Conservation (phyloP, 2,797 vertebrate species). For the Novumbra hubbsi region DNA sequence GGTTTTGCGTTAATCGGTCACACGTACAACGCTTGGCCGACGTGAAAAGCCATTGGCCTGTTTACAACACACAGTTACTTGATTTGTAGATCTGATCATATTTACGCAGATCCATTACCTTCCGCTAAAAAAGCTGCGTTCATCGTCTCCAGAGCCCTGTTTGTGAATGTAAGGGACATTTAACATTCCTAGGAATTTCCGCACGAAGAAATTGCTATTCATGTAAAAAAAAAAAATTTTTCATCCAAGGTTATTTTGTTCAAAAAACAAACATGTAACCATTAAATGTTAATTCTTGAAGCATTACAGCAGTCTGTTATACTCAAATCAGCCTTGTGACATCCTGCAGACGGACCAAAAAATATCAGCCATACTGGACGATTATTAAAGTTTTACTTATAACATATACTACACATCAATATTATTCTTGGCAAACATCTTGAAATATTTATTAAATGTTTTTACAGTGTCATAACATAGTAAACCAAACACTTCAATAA, state of each 20-base stretch:
- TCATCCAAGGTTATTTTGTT: conserved; percentile 10
- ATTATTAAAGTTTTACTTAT: too few relatives aligned
- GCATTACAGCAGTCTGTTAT: too few relatives aligned
- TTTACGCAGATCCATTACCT: not conserved
- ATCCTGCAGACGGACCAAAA: too few relatives aligned
- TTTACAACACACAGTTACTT: not conserved
- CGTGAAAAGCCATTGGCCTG: not conserved
- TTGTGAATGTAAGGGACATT: not conserved
- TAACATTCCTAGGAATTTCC: not conserved
- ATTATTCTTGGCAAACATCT: conserved; percentile 85
- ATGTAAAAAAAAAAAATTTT: not conserved
- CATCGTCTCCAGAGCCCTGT: not conserved
- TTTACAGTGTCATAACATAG: conserved; percentile 75
- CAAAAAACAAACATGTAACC: too few relatives aligned
- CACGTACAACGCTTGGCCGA: not conserved
- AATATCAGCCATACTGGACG: too few relatives aligned
- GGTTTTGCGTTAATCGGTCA: not conserved
- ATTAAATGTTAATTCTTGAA: too few relatives aligned
- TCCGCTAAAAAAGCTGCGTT: not conserved
- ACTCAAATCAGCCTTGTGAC: too few relatives aligned
- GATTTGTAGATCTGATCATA: not conserved
- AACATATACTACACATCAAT: conserved; percentile 59
- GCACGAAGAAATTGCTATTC: not conserved
- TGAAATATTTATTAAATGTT: conserved; percentile 79
- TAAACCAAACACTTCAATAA: conserved; percentile 78